A percentile compares a stretch with the other conserved stretches of the same genome.
Evolutionary conservation across 1,140 invertebrate species (phyloP).

Genomic region (Cardiocondyla obscurior): DNA sequence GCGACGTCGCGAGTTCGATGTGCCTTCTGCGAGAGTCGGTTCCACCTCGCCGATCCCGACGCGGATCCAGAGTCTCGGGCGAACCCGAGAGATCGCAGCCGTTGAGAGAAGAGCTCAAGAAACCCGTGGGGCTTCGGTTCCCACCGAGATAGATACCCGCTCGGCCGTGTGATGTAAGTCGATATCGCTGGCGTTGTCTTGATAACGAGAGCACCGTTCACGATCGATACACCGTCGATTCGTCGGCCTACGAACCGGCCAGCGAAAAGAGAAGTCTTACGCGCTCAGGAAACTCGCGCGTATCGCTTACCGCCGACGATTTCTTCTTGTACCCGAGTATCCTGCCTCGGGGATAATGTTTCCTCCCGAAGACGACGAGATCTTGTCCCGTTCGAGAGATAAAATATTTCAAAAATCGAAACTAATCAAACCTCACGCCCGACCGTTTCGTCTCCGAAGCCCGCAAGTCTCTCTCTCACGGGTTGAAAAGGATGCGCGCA

Average conservation of each 20-base stretch:
- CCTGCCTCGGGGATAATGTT: slow-evolving; percentile 76
- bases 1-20: slow-evolving; percentile 39
- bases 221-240: slow-evolving; percentile 54
- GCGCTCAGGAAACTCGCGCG: slow-evolving; percentile 74
- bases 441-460: too few species aligned
- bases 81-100: slow-evolving; percentile 47
- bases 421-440: too few species aligned
- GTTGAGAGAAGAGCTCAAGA: slow-evolving; percentile 58
- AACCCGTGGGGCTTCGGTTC: slow-evolving; percentile 76
- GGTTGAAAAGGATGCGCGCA: too few species aligned
- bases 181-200: slow-evolving; percentile 76
- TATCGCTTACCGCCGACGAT: slow-evolving; percentile 79
- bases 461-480: too few species aligned
- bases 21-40: not conserved
- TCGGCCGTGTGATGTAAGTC: slow-evolving; percentile 80
- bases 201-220: slow-evolving; percentile 60
- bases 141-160: slow-evolving; percentile 79
- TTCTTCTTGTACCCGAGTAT: slow-evolving; percentile 77
- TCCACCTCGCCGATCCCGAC: slow-evolving; percentile 23
- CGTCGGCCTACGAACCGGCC: slow-evolving; percentile 32
- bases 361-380: slow-evolving; percentile 65
- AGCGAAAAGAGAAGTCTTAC: slow-evolving; percentile 72
- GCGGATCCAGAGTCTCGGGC: slow-evolving; percentile 22
- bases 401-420: not conserved
- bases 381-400: not conserved